Conservation (phyloP, 2,888 invertebrate species). For the Drosophila monieri region DNA sequence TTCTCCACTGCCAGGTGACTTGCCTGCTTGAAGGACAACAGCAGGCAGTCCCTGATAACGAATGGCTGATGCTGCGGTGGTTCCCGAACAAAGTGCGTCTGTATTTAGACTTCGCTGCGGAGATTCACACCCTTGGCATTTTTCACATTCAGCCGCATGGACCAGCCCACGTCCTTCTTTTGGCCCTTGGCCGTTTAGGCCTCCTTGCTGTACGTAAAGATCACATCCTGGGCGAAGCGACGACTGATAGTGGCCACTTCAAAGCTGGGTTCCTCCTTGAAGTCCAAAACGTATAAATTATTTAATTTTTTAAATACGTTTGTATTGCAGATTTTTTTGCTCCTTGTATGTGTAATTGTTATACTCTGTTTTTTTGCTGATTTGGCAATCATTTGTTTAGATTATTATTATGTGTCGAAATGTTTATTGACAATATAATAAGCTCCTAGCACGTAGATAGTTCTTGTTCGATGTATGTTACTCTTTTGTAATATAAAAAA, state of each 20-base stretch:
- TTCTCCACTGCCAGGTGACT: constrained; percentile 66
- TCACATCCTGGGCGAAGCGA: constrained; percentile 59
- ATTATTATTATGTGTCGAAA: no score
- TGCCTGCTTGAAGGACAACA: constrained; percentile 65
- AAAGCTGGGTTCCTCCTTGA: constrained; percentile 45
- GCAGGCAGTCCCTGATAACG: constrained; percentile 32
- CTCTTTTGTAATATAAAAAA: no score
- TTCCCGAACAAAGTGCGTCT: constrained; percentile 9
- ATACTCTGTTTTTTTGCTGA: no score
- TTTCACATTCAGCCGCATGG: constrained; percentile 25
- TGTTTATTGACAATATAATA: no score
- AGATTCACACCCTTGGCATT: neutral
- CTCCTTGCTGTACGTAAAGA: constrained; percentile 55
- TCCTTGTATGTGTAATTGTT: no score
- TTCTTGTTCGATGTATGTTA: no score
- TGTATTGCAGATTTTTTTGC: no score
- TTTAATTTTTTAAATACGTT: no score
- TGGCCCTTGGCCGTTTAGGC: constrained; percentile 47
- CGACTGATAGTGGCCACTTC: constrained; percentile 55
- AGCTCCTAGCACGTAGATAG: no score
- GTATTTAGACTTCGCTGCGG: constrained; percentile 30
- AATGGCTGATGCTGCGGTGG: constrained; percentile 47
- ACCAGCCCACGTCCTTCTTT: constrained; percentile 36
- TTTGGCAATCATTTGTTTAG: no score
- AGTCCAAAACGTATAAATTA: constrained; percentile 38